Base-by-base conservation (phyloP, 2,113 vertebrate genomes). In the Galemys pyrenaicus region DNA sequence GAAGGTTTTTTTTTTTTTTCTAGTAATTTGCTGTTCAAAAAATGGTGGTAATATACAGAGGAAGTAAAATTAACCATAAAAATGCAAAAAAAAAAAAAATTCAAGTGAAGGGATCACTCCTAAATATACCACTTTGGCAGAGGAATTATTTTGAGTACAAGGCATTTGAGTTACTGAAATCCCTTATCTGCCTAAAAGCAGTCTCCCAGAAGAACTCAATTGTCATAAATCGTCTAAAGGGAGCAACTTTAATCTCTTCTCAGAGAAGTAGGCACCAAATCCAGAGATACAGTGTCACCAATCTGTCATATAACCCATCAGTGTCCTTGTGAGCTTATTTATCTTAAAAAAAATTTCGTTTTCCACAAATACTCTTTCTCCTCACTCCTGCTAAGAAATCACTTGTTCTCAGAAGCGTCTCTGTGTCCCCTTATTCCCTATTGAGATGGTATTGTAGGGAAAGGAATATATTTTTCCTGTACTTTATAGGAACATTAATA, bases 11-110 rank as follows among this genome's bases (percentile, higher is more conserved):
- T 70, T 39, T 70, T 32, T 39, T 37, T 35, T 41, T 9, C 13
- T 71, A 67, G 39, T 89, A 54, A 79, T 65, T 85, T 32, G 6
- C 46, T 87, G 39, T 92, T 39, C 3, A 54, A 82, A 94, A 86
- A 92, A 71, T 78, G 44, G 44, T 91, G 93, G 46, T 88, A 35
- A 39, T 26, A 73, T 49, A 60, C 8, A 82, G 88, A 94, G 88
- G n/a, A 44, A 92, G 58, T 17, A 74, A 73, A 84, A n/a, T 41
- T 87, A 89, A 70, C 26, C 88, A 32, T 67, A 77, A 89, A 91
- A 71, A 54, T 44, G 12, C 13, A 39, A 64, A 67, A 67, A n/a
- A 58, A 24, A 62, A 28, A 30, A 62, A 62, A 30, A 2, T 60
- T 17, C 62, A 95, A 85, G 37, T 51, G 22, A 89, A 89, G 11